Base-by-base conservation (phyloP, 2,888 invertebrate genomes). In the Cryptus viduatorius region DNA sequence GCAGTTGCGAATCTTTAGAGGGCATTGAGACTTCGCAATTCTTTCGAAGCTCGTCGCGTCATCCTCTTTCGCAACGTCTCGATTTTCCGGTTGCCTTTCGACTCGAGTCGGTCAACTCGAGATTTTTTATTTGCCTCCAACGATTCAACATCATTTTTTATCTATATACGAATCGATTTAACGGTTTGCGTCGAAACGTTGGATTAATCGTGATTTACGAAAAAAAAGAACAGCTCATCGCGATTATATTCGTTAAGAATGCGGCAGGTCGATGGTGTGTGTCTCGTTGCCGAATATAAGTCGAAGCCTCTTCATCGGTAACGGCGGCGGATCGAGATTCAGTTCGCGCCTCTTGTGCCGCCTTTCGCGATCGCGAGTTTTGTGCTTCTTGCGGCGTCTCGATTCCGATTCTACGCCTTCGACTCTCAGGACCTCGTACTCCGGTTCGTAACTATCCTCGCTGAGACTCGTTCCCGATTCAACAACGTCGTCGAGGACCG, bases 221-320 rank as follows among this genome's bases (percentile, higher is more conserved):
- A 31, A 61, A 61, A 14, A 7, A 59, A 61, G 14, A 69, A 64
- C 42, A 61, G 50, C 81, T 53, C 73, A 56, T 82, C 73, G 65
- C 46, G 85, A 85, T 89, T 89, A 87, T 87, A 88, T 88, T 88
- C 89, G 92, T 93, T 94, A 94, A 94, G 96, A 96, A 94, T 96
- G 95, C 94, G 98, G 97, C 95, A 98, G 96, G 95, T 98, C 97
- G 92, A 98, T 98, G 92, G 97, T 98, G 92, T 96, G 97, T 92
- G 97, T 97, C 94, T 98, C 98, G 93, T 98, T 97, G 89, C 98
- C 98, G 91, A 98, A 97, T 91, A 97, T 98, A 91, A 98, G 95
- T 92, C 97, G 96, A 93, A 98, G 95, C 91, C 98, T 96, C 94
- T 98, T 98, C 95, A 97, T 96, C 72, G 97, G 96, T 86, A 96